These are phyloP conservation scores for Agriopis marginaria DNA, from an alignment of 2,888 invertebrate species.

Conservation along the genomic window DNA sequence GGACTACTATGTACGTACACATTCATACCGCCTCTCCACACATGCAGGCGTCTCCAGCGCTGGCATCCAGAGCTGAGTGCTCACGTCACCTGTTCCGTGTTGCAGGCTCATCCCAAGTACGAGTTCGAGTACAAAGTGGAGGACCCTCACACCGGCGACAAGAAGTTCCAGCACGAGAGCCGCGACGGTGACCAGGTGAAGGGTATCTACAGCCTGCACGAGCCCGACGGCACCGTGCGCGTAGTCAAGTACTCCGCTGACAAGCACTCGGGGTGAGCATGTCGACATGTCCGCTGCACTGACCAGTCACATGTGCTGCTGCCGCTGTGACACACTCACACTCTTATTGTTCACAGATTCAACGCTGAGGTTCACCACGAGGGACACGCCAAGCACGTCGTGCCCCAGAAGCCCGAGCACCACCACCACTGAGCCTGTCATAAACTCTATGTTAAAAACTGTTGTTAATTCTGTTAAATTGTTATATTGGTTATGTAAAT, in stretches of 20 bases:
- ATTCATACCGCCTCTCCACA: slow-evolving; percentile 43
- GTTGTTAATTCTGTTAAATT: background rate
- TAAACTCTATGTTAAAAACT: background rate
- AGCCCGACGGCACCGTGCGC: slow-evolving; percentile 71
- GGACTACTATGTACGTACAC: slow-evolving; percentile 23
- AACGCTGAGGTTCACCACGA: slow-evolving; percentile 56
- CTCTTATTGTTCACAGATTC: slow-evolving; percentile 52
- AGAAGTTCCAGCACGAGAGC: slow-evolving; percentile 79
- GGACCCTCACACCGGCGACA: slow-evolving; percentile 82
- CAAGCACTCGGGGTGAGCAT: slow-evolving; percentile 40
- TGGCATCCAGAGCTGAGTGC: background rate
- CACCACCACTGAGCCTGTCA: slow-evolving; percentile 5
- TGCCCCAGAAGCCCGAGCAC: slow-evolving; percentile 43
- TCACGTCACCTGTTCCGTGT: slow-evolving; percentile 8
- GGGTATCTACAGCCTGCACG: slow-evolving; percentile 62
- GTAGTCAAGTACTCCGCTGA: slow-evolving; percentile 45
- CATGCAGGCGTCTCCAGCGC: slow-evolving; percentile 33
- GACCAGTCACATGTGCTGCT: background rate
- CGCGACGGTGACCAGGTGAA: slow-evolving; percentile 84
- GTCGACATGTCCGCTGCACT: background rate
- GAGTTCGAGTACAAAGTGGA: slow-evolving; percentile 77
- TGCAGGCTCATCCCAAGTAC: slow-evolving; percentile 60
- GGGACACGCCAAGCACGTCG: slow-evolving; percentile 52
- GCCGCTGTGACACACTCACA: background rate
- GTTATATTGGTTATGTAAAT: background rate